Base-by-base conservation (phyloP, 2,113 vertebrate species). In the Pollimyrus isidori region DNA sequence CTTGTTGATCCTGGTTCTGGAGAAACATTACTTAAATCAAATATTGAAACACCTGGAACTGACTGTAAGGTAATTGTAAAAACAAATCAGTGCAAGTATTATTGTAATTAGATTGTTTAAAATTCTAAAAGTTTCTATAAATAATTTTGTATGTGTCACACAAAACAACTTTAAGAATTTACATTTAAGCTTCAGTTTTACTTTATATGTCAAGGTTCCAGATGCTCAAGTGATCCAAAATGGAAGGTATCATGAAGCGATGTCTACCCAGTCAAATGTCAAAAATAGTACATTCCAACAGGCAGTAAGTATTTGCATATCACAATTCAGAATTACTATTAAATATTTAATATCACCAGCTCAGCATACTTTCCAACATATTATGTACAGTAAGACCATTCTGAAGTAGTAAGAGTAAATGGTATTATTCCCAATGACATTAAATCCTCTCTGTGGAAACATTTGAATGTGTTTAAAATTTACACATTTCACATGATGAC, bases 11-110 rank as follows among this genome's bases (percentile, higher is more conserved):
- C 0, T 3, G 45, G 39, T 86, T 39, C 53, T 19, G 82, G 11
- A 62, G 53, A 49, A 48, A 53, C 21, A 23, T 56, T 89, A 1
- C 10, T 89, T 10, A 46, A 26, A 42, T 89, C 89, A 23, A 89
- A 89, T 39, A 89, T 53, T 26, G 89, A 89, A 89, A 21, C 39
- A 49, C 89, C 89, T 26, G 89, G 89, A 65, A 89, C 89, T 62
- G 89, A 89, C 53, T 89, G 89, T 17, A 21, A 65, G 89, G 89
- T 89, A 30, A 76, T 13, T 15, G 23, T 49, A 86, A 50, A 84
- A 86, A 13, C 45, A 84, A 2, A 26, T 69, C 62, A 69, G 62
- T 30, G 62, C 23, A 5, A 50, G 83, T 50, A 86, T 49, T 48
- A 26, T 49, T 50, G 45, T 86, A 19, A 86, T 86, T 86, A 86